phyloP scores from a whole-genome alignment of 2,113 vertebrate species.

The Perognathus longimembris region DNA sequence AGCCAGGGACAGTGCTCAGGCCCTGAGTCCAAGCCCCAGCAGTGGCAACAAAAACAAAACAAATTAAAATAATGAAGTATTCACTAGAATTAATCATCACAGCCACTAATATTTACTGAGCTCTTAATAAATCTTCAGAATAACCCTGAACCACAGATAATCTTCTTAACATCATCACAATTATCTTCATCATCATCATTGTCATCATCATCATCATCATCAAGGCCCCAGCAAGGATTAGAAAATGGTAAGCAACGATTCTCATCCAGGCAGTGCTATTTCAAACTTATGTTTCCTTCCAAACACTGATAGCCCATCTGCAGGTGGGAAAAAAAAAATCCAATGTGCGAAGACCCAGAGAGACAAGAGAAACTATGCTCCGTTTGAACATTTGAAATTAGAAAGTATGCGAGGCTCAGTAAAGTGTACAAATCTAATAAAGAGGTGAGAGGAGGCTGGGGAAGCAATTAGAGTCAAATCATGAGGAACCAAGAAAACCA shows the following conservation, averaged over 20 bases:
- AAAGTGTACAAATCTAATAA: not conserved
- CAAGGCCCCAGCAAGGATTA: not conserved
- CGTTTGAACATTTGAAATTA: not conserved
- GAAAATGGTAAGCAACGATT: not conserved
- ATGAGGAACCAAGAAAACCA: not conserved
- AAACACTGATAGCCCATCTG: not conserved
- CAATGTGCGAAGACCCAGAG: not conserved
- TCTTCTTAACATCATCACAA: not conserved
- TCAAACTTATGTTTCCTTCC: not conserved
- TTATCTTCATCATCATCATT: not conserved
- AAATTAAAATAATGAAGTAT: too few relatives aligned
- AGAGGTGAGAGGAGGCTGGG: not conserved
- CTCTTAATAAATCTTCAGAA: not conserved
- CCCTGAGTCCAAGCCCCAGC: too few relatives aligned
- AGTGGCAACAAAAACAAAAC: too few relatives aligned
- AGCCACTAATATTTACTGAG: not conserved
- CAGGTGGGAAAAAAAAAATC: not conserved
- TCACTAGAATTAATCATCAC: constrained; percentile 28
- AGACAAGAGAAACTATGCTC: not conserved
- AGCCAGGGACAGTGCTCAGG: too few relatives aligned
- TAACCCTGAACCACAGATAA: not conserved
- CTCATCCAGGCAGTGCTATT: not conserved
- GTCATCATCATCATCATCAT: not conserved
- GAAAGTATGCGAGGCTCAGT: not conserved
- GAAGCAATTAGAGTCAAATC: not conserved